Conservation (phyloP, 2,888 invertebrate species). For the Seladonia tumulorum region DNA sequence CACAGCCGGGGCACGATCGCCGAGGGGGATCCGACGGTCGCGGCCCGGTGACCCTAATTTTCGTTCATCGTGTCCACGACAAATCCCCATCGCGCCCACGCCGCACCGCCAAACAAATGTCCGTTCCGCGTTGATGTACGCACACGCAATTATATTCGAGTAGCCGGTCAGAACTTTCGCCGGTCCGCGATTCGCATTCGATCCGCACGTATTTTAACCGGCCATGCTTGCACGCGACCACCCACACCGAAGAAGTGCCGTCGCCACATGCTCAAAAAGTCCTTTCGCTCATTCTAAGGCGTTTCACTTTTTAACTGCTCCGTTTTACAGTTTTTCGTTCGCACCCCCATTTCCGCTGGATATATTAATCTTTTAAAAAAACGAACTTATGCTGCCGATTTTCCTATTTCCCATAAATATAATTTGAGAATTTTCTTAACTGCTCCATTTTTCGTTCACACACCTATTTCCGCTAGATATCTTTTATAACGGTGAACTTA, state of each 20-base stretch:
- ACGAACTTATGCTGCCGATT: too few species aligned
- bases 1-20: slow-evolving; percentile 12
- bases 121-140: slow-evolving; percentile 70
- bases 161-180: slow-evolving; percentile 74
- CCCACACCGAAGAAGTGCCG: slow-evolving; percentile 51
- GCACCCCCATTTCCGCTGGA: not conserved
- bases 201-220: slow-evolving; percentile 76
- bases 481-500: too few species aligned
- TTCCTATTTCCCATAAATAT: too few species aligned
- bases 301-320: not conserved
- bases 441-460: not conserved
- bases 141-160: slow-evolving; percentile 61
- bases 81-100: slow-evolving; percentile 75
- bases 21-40: slow-evolving; percentile 15
- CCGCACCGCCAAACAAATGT: slow-evolving; percentile 77
- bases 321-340: not conserved
- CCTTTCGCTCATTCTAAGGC: slow-evolving; percentile 1
- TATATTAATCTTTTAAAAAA: not conserved
- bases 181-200: slow-evolving; percentile 68
- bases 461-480: not conserved
- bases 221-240: slow-evolving; percentile 73
- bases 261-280: slow-evolving; percentile 53
- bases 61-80: slow-evolving; percentile 52
- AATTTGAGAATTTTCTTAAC: not conserved
- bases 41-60: slow-evolving; percentile 77